phyloP scores from a whole-genome alignment of 2,888 invertebrate genomes.

The Pedicia rivosa region DNA sequence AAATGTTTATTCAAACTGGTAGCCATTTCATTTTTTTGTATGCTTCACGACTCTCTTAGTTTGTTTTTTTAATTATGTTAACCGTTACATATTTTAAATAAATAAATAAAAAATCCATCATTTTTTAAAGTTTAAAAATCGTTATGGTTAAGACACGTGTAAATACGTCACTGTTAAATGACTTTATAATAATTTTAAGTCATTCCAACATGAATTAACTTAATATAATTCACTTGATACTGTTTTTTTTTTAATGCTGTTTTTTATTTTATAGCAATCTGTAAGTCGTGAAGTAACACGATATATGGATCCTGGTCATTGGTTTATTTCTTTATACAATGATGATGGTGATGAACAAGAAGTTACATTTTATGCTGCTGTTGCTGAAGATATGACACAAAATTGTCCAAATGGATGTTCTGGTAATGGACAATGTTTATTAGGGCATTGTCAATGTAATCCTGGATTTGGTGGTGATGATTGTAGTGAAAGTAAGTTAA shows the following conservation, averaged over 20 bases:
- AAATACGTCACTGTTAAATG: not conserved
- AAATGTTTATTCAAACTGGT: no score
- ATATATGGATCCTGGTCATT: conserved; percentile 91
- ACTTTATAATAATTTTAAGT: not conserved
- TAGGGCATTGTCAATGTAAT: conserved; percentile 91
- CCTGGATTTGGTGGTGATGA: conserved; percentile 93
- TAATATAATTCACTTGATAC: conserved; percentile 1
- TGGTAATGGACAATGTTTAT: conserved; percentile 89
- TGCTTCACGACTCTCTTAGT: no score
- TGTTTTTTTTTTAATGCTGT: no score
- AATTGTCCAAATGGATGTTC: conserved; percentile 94
- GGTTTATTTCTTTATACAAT: conserved; percentile 92
- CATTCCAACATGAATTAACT: not conserved
- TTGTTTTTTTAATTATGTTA: no score
- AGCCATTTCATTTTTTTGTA: no score
- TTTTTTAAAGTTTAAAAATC: no score
- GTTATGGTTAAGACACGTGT: no score
- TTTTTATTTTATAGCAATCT: conserved; percentile 35
- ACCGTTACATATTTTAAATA: no score
- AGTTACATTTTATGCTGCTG: conserved; percentile 64
- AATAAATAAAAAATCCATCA: no score
- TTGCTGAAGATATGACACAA: conserved; percentile 85
- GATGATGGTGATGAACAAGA: conserved; percentile 86
- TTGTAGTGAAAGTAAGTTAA: conserved; percentile 80
- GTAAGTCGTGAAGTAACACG: conserved; percentile 86